phyloP scores from a whole-genome alignment of 2,113 vertebrate species.

The Typhlomys cinereus region DNA sequence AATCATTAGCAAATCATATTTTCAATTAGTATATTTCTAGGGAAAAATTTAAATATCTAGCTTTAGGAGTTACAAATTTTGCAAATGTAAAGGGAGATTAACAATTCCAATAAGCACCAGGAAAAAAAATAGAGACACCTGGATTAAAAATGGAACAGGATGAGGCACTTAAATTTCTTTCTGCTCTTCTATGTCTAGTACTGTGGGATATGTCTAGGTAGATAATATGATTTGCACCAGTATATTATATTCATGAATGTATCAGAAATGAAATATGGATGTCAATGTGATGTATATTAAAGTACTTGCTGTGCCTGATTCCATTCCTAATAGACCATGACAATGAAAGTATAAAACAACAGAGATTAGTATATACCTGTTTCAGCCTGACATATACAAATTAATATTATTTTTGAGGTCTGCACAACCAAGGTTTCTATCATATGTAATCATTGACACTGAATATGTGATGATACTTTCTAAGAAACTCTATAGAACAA shows the following conservation, averaged over 20 bases:
- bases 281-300: background rate
- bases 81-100: no score
- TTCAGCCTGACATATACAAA: background rate
- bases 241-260: background rate
- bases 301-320: background rate
- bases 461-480: background rate
- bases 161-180: background rate
- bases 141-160: background rate
- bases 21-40: no score
- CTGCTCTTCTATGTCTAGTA: background rate
- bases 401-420: background rate
- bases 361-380: background rate
- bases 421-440: background rate
- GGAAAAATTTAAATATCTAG: no score
- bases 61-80: background rate
- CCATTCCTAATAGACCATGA: background rate
- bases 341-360: background rate
- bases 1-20: no score
- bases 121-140: background rate
- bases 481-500: background rate
- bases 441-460: no score
- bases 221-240: background rate
- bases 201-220: background rate
- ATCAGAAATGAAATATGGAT: background rate
- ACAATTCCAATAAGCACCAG: background rate